Base-by-base conservation (phyloP, 1,140 invertebrate genomes). In the Oppia nitens region DNA sequence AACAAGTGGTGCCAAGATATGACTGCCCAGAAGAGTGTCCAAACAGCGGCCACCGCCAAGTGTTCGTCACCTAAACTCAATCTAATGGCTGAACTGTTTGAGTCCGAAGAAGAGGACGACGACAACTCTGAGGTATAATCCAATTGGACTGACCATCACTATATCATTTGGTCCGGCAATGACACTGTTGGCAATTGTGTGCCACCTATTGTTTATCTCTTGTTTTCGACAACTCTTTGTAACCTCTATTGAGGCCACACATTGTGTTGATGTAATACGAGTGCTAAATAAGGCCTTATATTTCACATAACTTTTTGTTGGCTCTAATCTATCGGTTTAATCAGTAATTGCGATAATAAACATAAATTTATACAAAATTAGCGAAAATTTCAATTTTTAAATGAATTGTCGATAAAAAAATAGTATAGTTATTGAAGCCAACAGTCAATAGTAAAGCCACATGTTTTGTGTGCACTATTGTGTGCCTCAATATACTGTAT, bases 71-170 rank as follows among this genome's bases (percentile, higher is more conserved):
- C 32, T 40, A 40, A 40, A 40, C 32, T 40, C 49, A 57, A 40
- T 12, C 25, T 57, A 29, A 57, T 57, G 47, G 50, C 47, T 26
- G 56, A 57, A 52, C 32, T 57, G 40, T 57, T 57, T 57, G 56
- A 40, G 23, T 57, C 56, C 14, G 56, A 57, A 20, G 56, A 57
- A 24, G 56, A 57, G 40, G 56, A 57, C 50, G 56, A 20, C 23
- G 56, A 53, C 11, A 53, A 53, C 29, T 53, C 52, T 32, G 52
- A 53, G 25, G 52, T 53, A 29, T 25, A 27, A 28, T 26, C 25
- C 24, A 20, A 17, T n/a, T n/a, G 2, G 21, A 45, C 9, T 11
- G 9, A 45, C n/a, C 9, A 9, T n/a, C n/a, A 45, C 40, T n/a
- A 45, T 45, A 45, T 45, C 24, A 9, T 17, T 50, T 20, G 24